phyloP scores from a whole-genome alignment of 2,888 invertebrate genomes.

The Acleris sparsana region DNA sequence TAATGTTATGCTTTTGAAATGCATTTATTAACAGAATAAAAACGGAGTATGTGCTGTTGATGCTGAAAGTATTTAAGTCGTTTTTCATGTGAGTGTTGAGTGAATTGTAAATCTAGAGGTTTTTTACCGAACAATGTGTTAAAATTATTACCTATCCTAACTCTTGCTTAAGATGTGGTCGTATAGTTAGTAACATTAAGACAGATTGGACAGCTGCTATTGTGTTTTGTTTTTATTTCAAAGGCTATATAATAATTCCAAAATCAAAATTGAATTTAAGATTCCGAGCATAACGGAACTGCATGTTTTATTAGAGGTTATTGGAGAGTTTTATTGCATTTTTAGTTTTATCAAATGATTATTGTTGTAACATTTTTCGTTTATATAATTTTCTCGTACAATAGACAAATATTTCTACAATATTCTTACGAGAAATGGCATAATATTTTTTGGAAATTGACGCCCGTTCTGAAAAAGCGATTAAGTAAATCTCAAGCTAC shows the following conservation, averaged over 20 bases:
- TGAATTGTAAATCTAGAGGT: neutral
- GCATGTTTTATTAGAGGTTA: no score
- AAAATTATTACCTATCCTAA: neutral
- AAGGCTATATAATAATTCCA: no score
- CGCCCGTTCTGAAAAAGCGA: neutral
- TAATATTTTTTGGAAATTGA: neutral
- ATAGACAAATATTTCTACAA: constrained; percentile 1
- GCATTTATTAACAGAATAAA: neutral
- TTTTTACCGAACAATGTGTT: neutral
- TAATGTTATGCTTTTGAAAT: no score
- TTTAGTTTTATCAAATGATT: no score
- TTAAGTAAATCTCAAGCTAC: neutral
- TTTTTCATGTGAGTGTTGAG: neutral
- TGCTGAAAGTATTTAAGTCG: neutral
- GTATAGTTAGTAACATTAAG: no score
- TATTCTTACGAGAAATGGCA: neutral
- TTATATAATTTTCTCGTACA: neutral
- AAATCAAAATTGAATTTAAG: no score
- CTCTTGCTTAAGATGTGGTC: neutral
- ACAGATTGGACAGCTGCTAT: no score
- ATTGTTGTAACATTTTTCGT: no score
- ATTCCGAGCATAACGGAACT: no score
- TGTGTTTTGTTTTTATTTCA: no score
- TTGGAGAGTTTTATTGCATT: no score
- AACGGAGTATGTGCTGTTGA: constrained; percentile 7